Conservation (phyloP, 1,140 invertebrate genomes). For the Nymphalis io region DNA sequence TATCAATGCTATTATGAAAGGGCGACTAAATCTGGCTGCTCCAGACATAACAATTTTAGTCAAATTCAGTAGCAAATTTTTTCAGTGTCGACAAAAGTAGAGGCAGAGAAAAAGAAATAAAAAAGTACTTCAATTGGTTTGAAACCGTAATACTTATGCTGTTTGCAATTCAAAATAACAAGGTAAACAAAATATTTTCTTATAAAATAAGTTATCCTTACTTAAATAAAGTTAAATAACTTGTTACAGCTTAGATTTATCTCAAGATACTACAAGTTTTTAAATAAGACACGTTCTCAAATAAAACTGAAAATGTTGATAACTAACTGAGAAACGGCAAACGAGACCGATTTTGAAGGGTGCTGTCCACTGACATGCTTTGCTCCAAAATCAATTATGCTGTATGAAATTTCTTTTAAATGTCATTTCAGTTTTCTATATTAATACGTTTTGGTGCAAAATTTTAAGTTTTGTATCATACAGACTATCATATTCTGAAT, state of each 20-base stretch:
- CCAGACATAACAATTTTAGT: too few species aligned
- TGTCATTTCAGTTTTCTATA: too few species aligned
- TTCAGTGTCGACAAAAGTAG: too few species aligned
- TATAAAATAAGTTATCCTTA: not conserved
- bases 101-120: too few species aligned
- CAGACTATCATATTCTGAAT: too few species aligned
- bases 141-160: not conserved
- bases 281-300: conserved; percentile 8
- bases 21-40: too few species aligned
- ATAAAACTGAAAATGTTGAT: conserved; percentile 15
- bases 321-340: conserved; percentile 16
- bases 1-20: too few species aligned
- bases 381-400: not conserved
- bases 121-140: too few species aligned
- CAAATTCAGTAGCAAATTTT: too few species aligned
- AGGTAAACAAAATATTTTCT: not conserved
- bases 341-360: conserved; percentile 1
- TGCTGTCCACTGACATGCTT: not conserved
- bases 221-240: not conserved
- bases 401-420: not conserved
- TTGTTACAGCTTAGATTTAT: not conserved
- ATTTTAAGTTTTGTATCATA: too few species aligned
- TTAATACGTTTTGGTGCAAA: too few species aligned
- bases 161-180: not conserved
- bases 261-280: not conserved